Percentiles rank a stretch among this genome's conserved stretches.
These are phyloP conservation scores for Drosophila virilis DNA, from an alignment of 1,140 invertebrate genomes.

Conservation along the genomic window DNA sequence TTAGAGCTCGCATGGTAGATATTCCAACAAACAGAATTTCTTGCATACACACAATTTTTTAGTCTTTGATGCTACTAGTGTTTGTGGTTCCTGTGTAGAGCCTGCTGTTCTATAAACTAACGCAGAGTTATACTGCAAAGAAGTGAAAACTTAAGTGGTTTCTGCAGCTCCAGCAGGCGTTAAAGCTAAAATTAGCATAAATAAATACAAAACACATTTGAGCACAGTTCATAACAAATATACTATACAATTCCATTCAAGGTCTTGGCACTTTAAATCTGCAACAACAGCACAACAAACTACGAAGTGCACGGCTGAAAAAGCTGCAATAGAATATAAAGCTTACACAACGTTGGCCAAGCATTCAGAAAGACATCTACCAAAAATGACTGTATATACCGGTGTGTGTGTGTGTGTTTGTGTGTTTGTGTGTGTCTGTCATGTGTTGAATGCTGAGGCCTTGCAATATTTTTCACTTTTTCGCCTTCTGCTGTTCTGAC, in stretches of 20 bases:
- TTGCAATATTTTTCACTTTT: constrained; percentile 22
- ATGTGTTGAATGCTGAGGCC: constrained; percentile 17
- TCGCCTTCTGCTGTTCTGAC: constrained; percentile 2
- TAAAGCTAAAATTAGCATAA: constrained; percentile 58
- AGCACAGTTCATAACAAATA: not conserved
- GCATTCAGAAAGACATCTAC: constrained; percentile 52
- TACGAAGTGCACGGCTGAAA: constrained; percentile 50
- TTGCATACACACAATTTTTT: too few relatives aligned
- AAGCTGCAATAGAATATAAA: constrained; percentile 45
- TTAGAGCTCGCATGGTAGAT: too few relatives aligned
- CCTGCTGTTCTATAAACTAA: constrained; percentile 27
- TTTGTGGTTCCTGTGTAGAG: not conserved
- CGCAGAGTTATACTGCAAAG: constrained; percentile 33
- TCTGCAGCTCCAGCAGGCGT: constrained; percentile 1
- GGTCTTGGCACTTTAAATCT: constrained; percentile 13
- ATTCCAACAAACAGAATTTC: too few relatives aligned
- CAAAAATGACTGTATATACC: constrained; percentile 23
- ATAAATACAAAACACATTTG: constrained; percentile 50
- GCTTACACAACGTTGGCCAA: constrained; percentile 59
- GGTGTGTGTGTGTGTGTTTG: not conserved
- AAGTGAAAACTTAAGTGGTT: too few relatives aligned
- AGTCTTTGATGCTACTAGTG: not conserved
- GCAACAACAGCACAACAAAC: constrained; percentile 35
- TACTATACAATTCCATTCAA: constrained; percentile 22
- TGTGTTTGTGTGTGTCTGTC: constrained; percentile 6